Conservation (phyloP, 2,888 invertebrate genomes). For the Eupithecia pulchellata region DNA sequence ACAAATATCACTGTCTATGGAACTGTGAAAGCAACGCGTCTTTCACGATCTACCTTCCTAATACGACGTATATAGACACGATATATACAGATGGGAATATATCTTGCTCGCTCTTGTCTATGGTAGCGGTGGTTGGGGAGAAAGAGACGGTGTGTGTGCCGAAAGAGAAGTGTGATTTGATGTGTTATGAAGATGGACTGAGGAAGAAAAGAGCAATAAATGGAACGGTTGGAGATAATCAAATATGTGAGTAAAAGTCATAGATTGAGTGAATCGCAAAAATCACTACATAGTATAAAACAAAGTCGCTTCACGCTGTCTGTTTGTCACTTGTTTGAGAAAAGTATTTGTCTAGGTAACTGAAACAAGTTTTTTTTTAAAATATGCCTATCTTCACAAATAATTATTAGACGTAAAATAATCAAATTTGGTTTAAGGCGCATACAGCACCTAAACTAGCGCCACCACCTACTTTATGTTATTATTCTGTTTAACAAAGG, state of each 20-base stretch:
- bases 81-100: slow-evolving; percentile 64
- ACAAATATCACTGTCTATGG: slow-evolving; percentile 74
- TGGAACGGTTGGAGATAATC: neutral
- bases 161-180: slow-evolving; percentile 62
- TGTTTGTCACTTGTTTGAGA: no score
- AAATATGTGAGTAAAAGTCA: neutral
- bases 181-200: slow-evolving; percentile 66
- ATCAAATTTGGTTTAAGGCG: no score
- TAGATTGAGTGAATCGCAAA: no score
- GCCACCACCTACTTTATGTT: no score
- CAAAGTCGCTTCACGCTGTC: no score
- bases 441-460: no score
- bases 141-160: slow-evolving; percentile 65
- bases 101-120: slow-evolving; percentile 67
- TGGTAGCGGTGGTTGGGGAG: slow-evolving; percentile 62
- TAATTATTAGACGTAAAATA: no score
- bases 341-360: no score
- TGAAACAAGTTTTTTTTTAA: no score
- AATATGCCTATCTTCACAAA: no score
- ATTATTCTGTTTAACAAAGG: no score
- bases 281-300: no score
- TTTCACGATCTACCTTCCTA: slow-evolving; percentile 68
- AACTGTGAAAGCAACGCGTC: slow-evolving; percentile 58
- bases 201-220: slow-evolving; percentile 42
- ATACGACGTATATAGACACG: slow-evolving; percentile 64